Conservation (phyloP, 2,888 invertebrate species). For the Drosophila suboccidentalis region DNA sequence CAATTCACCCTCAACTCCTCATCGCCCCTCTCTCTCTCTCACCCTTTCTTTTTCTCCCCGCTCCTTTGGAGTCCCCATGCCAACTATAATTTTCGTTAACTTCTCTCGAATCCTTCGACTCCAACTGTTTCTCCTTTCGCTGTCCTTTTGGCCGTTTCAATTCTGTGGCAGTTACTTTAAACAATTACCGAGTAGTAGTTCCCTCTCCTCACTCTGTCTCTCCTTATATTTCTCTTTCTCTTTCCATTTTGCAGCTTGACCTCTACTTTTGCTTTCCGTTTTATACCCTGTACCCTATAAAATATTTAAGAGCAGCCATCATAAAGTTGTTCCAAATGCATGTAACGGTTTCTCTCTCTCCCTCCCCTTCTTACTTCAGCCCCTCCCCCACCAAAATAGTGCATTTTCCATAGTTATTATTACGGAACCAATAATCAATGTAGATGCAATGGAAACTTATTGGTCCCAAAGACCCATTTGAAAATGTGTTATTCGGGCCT, state of each 20-base stretch:
- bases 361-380: background rate
- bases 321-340: constrained; percentile 12
- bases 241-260: background rate
- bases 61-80: background rate
- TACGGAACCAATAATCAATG: background rate
- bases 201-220: background rate
- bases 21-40: background rate
- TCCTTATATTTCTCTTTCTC: background rate
- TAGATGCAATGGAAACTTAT: background rate
- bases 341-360: background rate
- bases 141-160: constrained; percentile 27
- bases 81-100: constrained; percentile 33
- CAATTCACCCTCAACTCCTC: constrained; percentile 9
- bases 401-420: background rate
- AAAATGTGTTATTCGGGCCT: no score
- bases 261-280: background rate
- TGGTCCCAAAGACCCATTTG: background rate
- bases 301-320: constrained; percentile 8
- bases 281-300: background rate
- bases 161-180: constrained; percentile 64
- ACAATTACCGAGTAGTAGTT: constrained; percentile 58
- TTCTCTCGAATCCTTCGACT: constrained; percentile 11
- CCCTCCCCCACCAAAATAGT: background rate
- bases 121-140: constrained; percentile 13
- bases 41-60: background rate